These are phyloP conservation scores for Atlantisia rogersi DNA, from an alignment of 2,113 vertebrate species.

Conservation along the genomic window DNA sequence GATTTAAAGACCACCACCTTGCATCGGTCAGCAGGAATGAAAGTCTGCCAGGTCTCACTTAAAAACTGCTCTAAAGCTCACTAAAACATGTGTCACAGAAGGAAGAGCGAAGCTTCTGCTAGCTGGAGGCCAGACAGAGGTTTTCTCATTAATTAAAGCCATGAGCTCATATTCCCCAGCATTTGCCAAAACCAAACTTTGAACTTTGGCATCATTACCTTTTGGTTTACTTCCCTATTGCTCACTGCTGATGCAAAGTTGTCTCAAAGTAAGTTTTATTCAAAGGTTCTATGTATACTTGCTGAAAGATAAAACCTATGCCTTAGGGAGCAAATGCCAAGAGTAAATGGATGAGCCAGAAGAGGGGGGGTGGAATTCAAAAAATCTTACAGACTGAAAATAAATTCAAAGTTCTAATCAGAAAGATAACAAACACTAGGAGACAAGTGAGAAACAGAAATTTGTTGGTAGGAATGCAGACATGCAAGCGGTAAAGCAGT, in stretches of 20 bases:
- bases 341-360: neutral
- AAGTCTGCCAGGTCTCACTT: neutral
- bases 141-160: neutral
- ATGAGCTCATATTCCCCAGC: neutral
- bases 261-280: neutral
- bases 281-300: neutral
- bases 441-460: neutral
- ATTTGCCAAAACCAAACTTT: neutral
- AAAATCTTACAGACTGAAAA: neutral
- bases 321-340: neutral
- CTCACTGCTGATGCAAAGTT: neutral
- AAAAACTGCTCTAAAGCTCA: neutral
- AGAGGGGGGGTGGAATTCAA: too few relatives aligned
- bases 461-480: neutral
- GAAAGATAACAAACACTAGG: neutral
- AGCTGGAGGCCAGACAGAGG: neutral
- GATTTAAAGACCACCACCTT: neutral
- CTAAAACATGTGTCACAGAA: fast-evolving
- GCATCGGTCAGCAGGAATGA: fast-evolving
- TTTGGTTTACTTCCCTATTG: neutral
- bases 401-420: neutral
- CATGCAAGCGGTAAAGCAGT: neutral
- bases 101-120: neutral
- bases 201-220: neutral
- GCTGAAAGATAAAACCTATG: neutral